A percentile compares a stretch with the other conserved stretches of the same genome.
phyloP scores from a whole-genome alignment of 2,113 vertebrate genomes.

The Suncus etruscus region DNA sequence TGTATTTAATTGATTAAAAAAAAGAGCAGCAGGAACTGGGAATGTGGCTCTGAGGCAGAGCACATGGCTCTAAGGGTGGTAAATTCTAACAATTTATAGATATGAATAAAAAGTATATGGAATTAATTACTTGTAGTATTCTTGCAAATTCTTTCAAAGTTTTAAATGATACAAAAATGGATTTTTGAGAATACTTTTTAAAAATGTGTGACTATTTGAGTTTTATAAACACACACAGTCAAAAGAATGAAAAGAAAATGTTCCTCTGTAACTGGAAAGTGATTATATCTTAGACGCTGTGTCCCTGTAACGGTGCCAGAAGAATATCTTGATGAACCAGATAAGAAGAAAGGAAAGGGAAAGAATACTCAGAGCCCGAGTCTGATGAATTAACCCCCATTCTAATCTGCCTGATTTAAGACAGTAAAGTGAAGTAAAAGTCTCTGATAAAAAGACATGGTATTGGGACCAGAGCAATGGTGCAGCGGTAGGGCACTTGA shows the following conservation, averaged over 20 bases:
- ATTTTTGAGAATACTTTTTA: background rate
- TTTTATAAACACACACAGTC: background rate
- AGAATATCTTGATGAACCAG: background rate
- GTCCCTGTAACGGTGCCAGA: background rate
- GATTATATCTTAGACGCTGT: background rate
- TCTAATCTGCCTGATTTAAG: background rate
- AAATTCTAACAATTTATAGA: background rate
- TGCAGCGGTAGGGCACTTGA: too few species aligned
- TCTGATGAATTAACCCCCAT: background rate
- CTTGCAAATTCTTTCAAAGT: background rate
- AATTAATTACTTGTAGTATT: background rate
- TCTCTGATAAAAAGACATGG: conserved; percentile 9
- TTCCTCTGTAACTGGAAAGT: background rate
- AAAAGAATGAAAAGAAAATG: conserved; percentile 1
- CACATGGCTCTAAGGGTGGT: too few species aligned
- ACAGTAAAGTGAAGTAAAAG: background rate
- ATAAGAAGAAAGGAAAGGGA: conserved; percentile 22
- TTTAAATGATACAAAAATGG: conserved; percentile 61
- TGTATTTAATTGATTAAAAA: too few species aligned
- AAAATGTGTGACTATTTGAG: background rate
- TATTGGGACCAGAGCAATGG: too few species aligned
- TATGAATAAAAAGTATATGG: background rate
- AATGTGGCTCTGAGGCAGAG: too few species aligned
- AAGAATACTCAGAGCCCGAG: background rate
- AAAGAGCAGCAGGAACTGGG: too few species aligned